These are phyloP conservation scores for Galago senegalensis DNA, from an alignment of 2,797 vertebrate genomes.

Conservation along the genomic window DNA sequence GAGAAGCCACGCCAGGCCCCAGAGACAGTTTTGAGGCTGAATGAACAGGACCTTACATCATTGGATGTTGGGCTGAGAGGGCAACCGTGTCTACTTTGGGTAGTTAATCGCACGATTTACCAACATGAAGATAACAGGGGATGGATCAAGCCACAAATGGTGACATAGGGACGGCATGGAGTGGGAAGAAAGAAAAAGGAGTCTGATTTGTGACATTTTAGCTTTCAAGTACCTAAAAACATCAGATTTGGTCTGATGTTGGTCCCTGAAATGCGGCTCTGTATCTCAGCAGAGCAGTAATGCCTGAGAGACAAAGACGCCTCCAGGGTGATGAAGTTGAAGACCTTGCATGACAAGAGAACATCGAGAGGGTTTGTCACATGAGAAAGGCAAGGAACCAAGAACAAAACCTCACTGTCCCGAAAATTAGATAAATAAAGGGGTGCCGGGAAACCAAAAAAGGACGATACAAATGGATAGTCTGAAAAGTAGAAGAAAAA, in stretches of 20 bases:
- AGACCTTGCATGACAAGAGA: background rate
- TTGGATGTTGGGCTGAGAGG: background rate
- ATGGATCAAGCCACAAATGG: accelerated
- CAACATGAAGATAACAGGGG: background rate
- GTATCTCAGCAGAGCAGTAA: background rate
- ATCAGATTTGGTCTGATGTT: background rate
- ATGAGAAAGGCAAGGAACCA: background rate
- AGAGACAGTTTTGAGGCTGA: background rate
- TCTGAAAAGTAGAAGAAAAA: background rate
- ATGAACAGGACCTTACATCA: background rate
- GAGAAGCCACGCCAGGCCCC: background rate
- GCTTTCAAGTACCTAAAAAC: background rate
- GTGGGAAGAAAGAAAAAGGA: background rate
- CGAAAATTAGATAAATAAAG: background rate
- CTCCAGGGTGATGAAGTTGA: background rate
- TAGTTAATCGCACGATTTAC: background rate
- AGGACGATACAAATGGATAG: background rate
- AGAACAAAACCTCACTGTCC: background rate
- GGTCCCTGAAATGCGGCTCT: background rate
- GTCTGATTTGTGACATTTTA: background rate
- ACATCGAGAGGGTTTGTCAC: background rate
- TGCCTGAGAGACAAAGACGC: background rate
- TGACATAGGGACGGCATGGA: accelerated
- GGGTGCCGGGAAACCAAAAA: background rate
- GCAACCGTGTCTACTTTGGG: background rate